Percentiles rank a stretch among this genome's conserved stretches.
phyloP scores from a whole-genome alignment of 1,140 invertebrate genomes.

The Paracyclopina nana region DNA sequence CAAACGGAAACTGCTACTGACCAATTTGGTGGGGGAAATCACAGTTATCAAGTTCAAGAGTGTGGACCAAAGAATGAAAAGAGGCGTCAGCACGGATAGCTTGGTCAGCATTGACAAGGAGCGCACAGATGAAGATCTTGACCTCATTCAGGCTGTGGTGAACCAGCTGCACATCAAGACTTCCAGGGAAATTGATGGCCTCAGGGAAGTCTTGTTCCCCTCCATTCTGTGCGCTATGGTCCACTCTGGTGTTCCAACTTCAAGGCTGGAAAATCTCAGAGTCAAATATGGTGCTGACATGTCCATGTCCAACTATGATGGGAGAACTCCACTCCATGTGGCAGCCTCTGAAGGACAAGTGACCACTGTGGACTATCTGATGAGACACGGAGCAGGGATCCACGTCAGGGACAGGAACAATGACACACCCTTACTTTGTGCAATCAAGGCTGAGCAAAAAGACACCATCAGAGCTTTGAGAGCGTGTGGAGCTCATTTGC shows the following conservation, averaged over 20 bases:
- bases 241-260: slow-evolving; percentile 33
- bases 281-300: slow-evolving; percentile 40
- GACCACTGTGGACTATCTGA: slow-evolving; percentile 44
- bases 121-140: slow-evolving; percentile 27
- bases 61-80: no score
- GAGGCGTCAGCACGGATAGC: slow-evolving; percentile 20
- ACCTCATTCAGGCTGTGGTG: slow-evolving; percentile 44
- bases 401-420: slow-evolving; percentile 46
- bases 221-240: slow-evolving; percentile 54
- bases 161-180: slow-evolving; percentile 42
- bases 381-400: slow-evolving; percentile 62
- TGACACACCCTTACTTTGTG: slow-evolving; percentile 38
- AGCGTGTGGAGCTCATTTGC: slow-evolving; percentile 41
- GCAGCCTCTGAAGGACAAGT: slow-evolving; percentile 49
- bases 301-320: slow-evolving; percentile 50
- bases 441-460: slow-evolving; percentile 37
- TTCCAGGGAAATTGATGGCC: slow-evolving; percentile 41
- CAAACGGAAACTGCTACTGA: slow-evolving; percentile 55
- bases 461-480: slow-evolving; percentile 38
- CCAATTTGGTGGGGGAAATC: slow-evolving; percentile 48
- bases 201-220: slow-evolving; percentile 51
- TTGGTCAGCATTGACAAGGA: slow-evolving; percentile 22
- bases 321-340: slow-evolving; percentile 56
- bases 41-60: slow-evolving; percentile 23
- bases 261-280: neutral